These are phyloP conservation scores for Dolichallabes microphthalmus DNA, from an alignment of 2,113 vertebrate genomes.

Conservation along the genomic window DNA sequence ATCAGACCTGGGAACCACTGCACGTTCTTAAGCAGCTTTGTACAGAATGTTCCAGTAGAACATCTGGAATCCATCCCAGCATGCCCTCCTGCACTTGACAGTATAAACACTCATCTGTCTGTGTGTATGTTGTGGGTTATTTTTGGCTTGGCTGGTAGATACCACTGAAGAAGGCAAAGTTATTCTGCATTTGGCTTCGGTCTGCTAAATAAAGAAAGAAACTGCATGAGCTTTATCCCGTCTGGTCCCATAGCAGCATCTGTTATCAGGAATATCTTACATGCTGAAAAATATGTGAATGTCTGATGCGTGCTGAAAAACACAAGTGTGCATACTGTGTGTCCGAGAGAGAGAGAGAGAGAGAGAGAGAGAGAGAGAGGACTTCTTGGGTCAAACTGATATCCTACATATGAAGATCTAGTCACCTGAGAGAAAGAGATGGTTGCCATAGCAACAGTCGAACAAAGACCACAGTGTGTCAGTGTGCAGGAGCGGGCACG, in stretches of 20 bases:
- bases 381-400: constrained; percentile 41
- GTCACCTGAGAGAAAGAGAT: constrained; percentile 43
- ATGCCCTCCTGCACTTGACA: constrained; percentile 34
- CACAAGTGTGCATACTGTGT: neutral
- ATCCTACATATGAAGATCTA: constrained; percentile 45
- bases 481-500: constrained; percentile 30
- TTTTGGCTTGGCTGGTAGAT: constrained; percentile 22
- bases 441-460: constrained; percentile 51
- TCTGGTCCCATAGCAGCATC: neutral
- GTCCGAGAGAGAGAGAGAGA: neutral
- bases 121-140: constrained; percentile 26
- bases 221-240: neutral
- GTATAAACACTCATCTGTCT: constrained; percentile 37
- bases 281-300: neutral
- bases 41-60: constrained; percentile 41
- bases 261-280: neutral
- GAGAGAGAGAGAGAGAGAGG: neutral
- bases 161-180: constrained; percentile 15
- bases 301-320: neutral
- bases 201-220: neutral
- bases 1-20: neutral
- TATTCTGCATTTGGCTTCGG: neutral
- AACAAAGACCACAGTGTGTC: constrained; percentile 57
- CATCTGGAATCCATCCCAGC: constrained; percentile 48
- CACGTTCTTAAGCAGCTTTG: neutral